A percentile compares a stretch with the other conserved stretches of the same genome.
phyloP scores from a whole-genome alignment of 2,797 vertebrate species.

The Sus cebifrons region DNA sequence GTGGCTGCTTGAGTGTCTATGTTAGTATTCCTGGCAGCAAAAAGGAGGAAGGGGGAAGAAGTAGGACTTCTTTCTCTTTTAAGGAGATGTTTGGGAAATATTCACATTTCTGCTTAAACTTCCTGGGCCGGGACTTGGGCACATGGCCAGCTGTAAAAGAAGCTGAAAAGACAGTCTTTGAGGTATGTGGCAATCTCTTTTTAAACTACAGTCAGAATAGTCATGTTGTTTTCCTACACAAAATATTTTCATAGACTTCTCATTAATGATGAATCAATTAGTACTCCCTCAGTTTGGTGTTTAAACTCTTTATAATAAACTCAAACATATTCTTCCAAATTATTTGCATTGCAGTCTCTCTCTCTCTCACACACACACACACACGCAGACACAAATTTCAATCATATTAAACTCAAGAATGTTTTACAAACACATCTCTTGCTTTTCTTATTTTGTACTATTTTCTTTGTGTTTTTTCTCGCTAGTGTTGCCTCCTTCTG shows the following conservation, averaged over 20 bases:
- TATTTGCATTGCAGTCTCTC: background rate
- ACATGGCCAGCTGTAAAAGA: background rate
- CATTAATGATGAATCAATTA: constrained; percentile 36
- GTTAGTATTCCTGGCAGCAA: background rate
- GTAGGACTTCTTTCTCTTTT: background rate
- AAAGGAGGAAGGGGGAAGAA: background rate
- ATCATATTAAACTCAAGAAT: background rate
- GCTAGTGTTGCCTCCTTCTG: background rate
- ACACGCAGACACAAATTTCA: background rate
- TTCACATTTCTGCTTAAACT: background rate
- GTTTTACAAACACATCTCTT: background rate
- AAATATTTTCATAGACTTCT: background rate
- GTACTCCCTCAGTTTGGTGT: background rate
- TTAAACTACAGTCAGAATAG: background rate
- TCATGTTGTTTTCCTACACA: background rate
- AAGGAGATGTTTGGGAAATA: background rate
- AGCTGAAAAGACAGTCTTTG: background rate
- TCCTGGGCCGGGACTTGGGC: background rate
- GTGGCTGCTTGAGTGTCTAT: background rate
- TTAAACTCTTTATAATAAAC: constrained; percentile 35
- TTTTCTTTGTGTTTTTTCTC: background rate
- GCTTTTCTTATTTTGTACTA: background rate
- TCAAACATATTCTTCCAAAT: background rate
- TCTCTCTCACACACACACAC: no score
- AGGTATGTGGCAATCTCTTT: background rate